These are phyloP conservation scores for Pampusana beccarii DNA, from an alignment of 2,113 vertebrate species.

Conservation along the genomic window DNA sequence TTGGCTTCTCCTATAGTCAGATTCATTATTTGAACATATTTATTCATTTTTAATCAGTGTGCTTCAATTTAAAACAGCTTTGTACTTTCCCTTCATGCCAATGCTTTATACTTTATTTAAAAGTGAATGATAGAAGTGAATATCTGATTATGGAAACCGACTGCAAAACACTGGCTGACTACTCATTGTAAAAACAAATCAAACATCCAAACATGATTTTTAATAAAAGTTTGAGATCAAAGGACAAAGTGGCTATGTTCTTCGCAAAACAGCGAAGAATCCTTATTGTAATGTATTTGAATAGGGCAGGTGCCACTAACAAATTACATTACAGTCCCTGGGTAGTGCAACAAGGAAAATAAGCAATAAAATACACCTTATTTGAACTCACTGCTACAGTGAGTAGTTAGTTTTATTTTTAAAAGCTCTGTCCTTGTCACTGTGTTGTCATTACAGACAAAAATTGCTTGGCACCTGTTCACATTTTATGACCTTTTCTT, in stretches of 20 bases:
- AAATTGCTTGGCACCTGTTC: not conserved
- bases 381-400: not conserved
- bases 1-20: not conserved
- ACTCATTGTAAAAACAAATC: conserved; percentile 34
- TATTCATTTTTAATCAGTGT: conserved; percentile 57
- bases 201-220: conserved; percentile 44
- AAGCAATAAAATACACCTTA: not conserved
- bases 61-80: conserved; percentile 26
- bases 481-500: not conserved
- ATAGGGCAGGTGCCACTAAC: not conserved
- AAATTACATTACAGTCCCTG: conserved; percentile 16
- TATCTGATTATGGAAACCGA: conserved; percentile 32
- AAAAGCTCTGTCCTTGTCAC: not conserved
- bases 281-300: conserved; percentile 26
- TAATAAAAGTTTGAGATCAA: conserved; percentile 47
- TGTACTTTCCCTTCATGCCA: not conserved
- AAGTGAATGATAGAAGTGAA: conserved; percentile 24
- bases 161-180: conserved; percentile 12
- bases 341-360: not conserved
- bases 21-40: conserved; percentile 31
- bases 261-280: conserved; percentile 5
- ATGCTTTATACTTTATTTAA: conserved; percentile 37
- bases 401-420: not conserved
- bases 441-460: not conserved
- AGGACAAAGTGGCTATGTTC: not conserved